These are phyloP conservation scores for Camponotus pennsylvanicus DNA, from an alignment of 1,140 invertebrate species.

Conservation along the genomic window DNA sequence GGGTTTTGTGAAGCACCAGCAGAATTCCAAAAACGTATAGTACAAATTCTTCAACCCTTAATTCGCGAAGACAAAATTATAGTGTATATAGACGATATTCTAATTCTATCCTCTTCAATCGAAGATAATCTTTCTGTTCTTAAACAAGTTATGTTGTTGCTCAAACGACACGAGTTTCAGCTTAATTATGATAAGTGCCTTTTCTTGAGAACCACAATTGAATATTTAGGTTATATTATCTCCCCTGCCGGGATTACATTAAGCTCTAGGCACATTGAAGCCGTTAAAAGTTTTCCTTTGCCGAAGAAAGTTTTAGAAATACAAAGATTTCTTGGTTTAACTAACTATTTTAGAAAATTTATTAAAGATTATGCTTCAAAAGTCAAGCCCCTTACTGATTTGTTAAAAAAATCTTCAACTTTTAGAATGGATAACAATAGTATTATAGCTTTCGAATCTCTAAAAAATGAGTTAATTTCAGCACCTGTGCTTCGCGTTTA, in stretches of 20 bases:
- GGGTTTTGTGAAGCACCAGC: neutral
- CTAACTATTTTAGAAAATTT: conserved; percentile 73
- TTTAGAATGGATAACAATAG: too few species aligned
- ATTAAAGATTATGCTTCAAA: neutral
- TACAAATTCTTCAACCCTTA: neutral
- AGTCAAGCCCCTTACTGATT: neutral
- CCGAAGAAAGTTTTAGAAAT: conserved; percentile 56
- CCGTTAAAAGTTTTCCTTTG: neutral
- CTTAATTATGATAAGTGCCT: neutral
- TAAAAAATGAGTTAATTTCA: neutral
- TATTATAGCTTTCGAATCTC: too few species aligned
- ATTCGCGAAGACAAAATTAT: neutral
- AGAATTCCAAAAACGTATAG: neutral
- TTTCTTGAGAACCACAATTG: neutral
- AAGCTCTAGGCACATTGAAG: neutral
- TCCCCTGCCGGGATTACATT: neutral
- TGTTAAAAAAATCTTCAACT: neutral
- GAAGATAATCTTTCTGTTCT: neutral
- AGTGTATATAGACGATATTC: conserved; percentile 34
- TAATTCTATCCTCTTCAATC: neutral
- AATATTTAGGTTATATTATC: conserved; percentile 3
- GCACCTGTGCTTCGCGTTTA: neutral
- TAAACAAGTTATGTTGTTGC: accelerated
- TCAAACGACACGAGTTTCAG: neutral
- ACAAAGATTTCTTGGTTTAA: too few species aligned